These are phyloP conservation scores for Lordiphosa fenestrarum DNA, from an alignment of 2,888 invertebrate species.

Conservation along the genomic window DNA sequence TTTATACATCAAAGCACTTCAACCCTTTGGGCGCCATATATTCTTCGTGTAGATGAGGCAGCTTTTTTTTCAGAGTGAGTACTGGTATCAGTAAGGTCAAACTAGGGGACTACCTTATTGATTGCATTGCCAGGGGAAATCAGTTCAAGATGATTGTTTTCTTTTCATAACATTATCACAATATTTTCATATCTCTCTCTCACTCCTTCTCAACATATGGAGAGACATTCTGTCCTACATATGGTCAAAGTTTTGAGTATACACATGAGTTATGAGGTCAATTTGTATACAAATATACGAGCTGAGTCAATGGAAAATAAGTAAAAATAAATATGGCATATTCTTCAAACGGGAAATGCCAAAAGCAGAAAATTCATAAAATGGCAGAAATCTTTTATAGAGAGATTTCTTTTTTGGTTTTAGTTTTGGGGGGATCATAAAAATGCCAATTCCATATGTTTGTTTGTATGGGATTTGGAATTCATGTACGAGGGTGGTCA, in stretches of 20 bases:
- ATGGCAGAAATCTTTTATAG: constrained; percentile 9
- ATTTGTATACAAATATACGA: constrained; percentile 54
- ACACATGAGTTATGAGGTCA: constrained; percentile 57
- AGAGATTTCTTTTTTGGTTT: constrained; percentile 6
- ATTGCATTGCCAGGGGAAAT: constrained; percentile 51
- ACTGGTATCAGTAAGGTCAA: constrained; percentile 30
- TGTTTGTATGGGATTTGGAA: constrained; percentile 7
- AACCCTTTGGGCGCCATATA: neutral
- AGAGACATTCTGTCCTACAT: constrained; percentile 20
- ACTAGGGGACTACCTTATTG: constrained; percentile 14
- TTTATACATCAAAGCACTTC: too few relatives aligned
- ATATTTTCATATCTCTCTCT: neutral
- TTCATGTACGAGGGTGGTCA: constrained; percentile 13
- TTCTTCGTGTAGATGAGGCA: neutral
- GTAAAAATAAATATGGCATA: constrained; percentile 32
- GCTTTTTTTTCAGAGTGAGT: constrained; percentile 1
- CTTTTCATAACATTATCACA: constrained; percentile 27
- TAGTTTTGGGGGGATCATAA: constrained; percentile 34
- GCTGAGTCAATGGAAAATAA: constrained; percentile 31
- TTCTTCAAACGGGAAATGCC: neutral
- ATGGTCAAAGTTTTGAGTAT: constrained; percentile 13
- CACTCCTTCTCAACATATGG: neutral
- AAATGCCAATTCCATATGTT: constrained; percentile 33
- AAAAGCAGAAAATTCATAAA: constrained; percentile 1
- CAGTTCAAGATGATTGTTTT: constrained; percentile 47